Percentiles rank a stretch among this genome's conserved stretches.
These are phyloP conservation scores for Drosophila villosipedis DNA, from an alignment of 2,888 invertebrate genomes.

Conservation along the genomic window DNA sequence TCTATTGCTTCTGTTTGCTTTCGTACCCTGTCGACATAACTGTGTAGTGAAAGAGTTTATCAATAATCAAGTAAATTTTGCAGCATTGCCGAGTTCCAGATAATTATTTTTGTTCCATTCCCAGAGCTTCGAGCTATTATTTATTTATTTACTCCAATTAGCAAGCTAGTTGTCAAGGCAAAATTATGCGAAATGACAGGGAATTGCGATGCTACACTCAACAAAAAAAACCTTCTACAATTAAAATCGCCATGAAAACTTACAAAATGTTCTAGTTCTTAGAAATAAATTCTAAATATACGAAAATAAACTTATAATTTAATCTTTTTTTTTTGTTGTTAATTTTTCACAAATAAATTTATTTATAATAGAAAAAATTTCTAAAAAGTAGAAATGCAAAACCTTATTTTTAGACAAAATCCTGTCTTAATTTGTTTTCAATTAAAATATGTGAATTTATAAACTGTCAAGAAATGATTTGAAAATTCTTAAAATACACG, in stretches of 20 bases:
- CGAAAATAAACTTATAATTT: not conserved
- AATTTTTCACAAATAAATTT: not conserved
- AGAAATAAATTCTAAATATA: not conserved
- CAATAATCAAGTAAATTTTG: not conserved
- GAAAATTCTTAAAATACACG: fast-evolving
- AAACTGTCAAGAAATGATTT: not conserved
- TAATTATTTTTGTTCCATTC: constrained; percentile 5
- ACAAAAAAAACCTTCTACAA: not conserved
- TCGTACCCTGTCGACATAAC: not conserved
- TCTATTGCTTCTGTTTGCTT: not conserved
- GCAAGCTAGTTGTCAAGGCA: not conserved
- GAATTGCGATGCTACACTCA: not conserved
- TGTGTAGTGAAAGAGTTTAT: not conserved
- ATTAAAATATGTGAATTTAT: not conserved
- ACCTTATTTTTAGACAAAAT: not conserved
- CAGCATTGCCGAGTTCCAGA: not conserved
- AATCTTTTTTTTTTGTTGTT: not conserved
- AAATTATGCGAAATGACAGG: not conserved
- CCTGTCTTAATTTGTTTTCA: not conserved
- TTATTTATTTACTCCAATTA: constrained; percentile 20
- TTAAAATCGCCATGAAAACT: not conserved
- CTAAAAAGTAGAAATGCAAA: not conserved
- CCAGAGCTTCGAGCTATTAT: constrained; percentile 1
- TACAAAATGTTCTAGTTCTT: not conserved
- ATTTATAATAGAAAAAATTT: not conserved